Conservation (phyloP, 2,888 invertebrate species). For the Drosophila merina region DNA sequence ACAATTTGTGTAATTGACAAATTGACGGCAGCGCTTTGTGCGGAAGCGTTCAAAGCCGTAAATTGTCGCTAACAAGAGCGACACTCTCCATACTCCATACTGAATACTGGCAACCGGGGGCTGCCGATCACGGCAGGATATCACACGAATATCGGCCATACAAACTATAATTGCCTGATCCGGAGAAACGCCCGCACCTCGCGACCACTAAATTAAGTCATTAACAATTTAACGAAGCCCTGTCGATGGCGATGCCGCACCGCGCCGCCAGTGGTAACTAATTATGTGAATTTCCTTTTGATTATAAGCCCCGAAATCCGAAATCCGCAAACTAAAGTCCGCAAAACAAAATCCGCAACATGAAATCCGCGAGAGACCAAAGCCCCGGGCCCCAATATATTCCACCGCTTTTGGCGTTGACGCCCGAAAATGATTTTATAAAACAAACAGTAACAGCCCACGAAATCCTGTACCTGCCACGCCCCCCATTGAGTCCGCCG, state of each 20-base stretch:
- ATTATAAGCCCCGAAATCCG: constrained; percentile 48
- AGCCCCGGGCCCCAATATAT: not conserved
- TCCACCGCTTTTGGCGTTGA: constrained; percentile 33
- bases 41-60: constrained; percentile 79
- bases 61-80: constrained; percentile 80
- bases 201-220: constrained; percentile 77
- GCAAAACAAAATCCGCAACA: not conserved
- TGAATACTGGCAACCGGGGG: constrained; percentile 47
- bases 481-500: constrained; percentile 26
- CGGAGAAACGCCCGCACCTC: constrained; percentile 59
- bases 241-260: constrained; percentile 56
- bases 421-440: constrained; percentile 68
- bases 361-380: constrained; percentile 7
- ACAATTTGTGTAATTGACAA: constrained; percentile 83
- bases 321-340: constrained; percentile 1
- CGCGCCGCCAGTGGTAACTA: constrained; percentile 67
- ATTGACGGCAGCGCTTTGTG: constrained; percentile 81
- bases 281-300: constrained; percentile 82
- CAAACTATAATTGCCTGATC: constrained; percentile 45
- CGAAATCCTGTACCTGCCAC: constrained; percentile 57
- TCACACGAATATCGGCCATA: constrained; percentile 18
- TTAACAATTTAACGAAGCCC: constrained; percentile 74
- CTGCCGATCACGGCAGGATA: constrained; percentile 27
- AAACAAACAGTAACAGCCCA: constrained; percentile 69
- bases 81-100: constrained; percentile 28